These are phyloP conservation scores for Melinopterus prodromus DNA, from an alignment of 2,888 invertebrate species.

Conservation along the genomic window DNA sequence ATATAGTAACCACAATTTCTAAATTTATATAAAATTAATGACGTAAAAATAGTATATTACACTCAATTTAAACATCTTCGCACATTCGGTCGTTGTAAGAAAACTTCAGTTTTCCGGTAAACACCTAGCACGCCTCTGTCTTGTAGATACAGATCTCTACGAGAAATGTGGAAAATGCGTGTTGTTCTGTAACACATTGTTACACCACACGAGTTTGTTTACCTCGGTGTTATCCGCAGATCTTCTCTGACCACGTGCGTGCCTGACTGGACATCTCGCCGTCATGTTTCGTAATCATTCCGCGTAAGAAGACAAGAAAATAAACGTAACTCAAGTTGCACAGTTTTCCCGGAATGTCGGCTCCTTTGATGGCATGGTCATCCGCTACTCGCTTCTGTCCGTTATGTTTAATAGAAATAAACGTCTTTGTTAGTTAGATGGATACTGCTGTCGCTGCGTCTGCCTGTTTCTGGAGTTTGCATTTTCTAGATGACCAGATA, in stretches of 20 bases:
- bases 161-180: not conserved
- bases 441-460: too few species aligned
- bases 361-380: not conserved
- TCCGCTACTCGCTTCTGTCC: not conserved
- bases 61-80: too few species aligned
- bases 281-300: not conserved
- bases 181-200: too few species aligned
- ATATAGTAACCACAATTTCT: too few species aligned
- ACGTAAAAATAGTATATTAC: too few species aligned
- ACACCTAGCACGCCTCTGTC: not conserved
- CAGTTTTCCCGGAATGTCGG: not conserved
- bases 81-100: too few species aligned
- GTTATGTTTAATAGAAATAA: not conserved
- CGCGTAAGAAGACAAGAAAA: not conserved
- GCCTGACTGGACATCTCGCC: not conserved
- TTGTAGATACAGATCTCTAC: not conserved
- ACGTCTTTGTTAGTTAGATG: not conserved
- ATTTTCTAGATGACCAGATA: too few species aligned
- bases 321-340: not conserved
- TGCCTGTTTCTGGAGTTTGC: too few species aligned
- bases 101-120: not conserved
- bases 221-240: not conserved
- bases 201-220: not conserved
- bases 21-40: too few species aligned
- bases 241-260: not conserved